Conservation (phyloP, 1,140 invertebrate species). For the Apocrypta bakeri region DNA sequence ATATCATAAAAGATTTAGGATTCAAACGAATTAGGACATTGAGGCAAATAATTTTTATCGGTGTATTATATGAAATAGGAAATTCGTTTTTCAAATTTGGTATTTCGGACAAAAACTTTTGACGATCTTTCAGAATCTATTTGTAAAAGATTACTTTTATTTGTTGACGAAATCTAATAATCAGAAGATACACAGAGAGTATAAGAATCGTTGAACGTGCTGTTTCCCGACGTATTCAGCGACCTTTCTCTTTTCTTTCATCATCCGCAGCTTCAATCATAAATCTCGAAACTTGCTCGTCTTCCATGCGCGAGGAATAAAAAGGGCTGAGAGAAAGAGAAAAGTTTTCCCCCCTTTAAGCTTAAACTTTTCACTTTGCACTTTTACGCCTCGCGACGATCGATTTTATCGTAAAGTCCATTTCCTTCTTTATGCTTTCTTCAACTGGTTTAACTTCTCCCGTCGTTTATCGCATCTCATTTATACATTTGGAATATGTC, state of each 20-base stretch:
- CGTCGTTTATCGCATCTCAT: not conserved
- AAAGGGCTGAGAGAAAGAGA: slow-evolving; percentile 10
- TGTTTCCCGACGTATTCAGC: not conserved
- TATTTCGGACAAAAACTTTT: no score
- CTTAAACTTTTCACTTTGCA: slow-evolving; percentile 38
- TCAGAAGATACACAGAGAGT: not conserved
- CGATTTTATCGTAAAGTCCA: not conserved
- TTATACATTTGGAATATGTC: not conserved
- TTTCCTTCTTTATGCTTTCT: not conserved
- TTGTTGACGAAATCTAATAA: no score
- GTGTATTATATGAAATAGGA: no score
- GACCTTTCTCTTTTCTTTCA: not conserved
- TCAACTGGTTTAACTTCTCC: not conserved
- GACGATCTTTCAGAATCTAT: no score
- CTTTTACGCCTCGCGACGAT: slow-evolving; percentile 10
- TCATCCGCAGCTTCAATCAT: not conserved
- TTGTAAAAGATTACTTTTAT: no score
- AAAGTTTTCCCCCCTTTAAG: slow-evolving; percentile 6
- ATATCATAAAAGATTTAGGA: no score
- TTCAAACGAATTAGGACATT: no score
- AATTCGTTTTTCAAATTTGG: no score
- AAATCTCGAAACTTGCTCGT: slow-evolving; percentile 16
- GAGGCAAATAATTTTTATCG: no score
- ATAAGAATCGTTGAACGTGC: not conserved
- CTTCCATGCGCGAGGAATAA: no score